Base-by-base conservation (phyloP, 2,797 vertebrate genomes). In the Harpagifer antarcticus region DNA sequence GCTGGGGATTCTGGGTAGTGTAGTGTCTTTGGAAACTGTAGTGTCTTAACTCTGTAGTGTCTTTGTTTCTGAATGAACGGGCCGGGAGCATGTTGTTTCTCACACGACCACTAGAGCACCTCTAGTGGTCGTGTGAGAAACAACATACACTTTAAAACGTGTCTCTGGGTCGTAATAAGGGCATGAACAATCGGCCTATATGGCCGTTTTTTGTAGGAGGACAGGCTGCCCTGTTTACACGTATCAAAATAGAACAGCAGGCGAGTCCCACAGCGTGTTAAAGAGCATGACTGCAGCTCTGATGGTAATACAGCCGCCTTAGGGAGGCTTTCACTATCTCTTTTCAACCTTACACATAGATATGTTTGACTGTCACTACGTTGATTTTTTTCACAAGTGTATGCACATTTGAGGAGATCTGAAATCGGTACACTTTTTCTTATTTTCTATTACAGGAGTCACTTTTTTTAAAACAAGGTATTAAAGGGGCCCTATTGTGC, bases 181-280 rank as follows among this genome's bases (percentile, higher is more conserved):
- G 23, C 23, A 23, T 23, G 23, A 23, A 23, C 23, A 23, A 23
- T 23, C 23, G 23, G 23, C 23, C 23, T 23, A 23, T 23, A 23
- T 23, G 23, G 23, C 23, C 23, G 23, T 23, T 23, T 23, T 23
- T 23, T 23, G 23, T 3, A 23, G 23, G 23, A 23, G 23, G 23
- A 23, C 23, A 23, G 23, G 23, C 23, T 23, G 23, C 90, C 86
- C 89, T 90, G 73, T 94, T 94, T 94, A 94, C 89, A 87, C 66
- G 69, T 47, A 64, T 79, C 62, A 60, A 73, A 85, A 82, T 31
- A 81, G 70, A 85, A 73, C 55, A 81, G 79, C 81, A 68, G 74
- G 72, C 71, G 43, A 78, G 72, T 70, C 74, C 69, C 65, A 45
- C 3, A 48, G 64, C 27, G 61, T 65, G 59, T 81, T 63, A 74